Base-by-base conservation (phyloP, 1,140 invertebrate species). In the Drosophila parabipectinata region DNA sequence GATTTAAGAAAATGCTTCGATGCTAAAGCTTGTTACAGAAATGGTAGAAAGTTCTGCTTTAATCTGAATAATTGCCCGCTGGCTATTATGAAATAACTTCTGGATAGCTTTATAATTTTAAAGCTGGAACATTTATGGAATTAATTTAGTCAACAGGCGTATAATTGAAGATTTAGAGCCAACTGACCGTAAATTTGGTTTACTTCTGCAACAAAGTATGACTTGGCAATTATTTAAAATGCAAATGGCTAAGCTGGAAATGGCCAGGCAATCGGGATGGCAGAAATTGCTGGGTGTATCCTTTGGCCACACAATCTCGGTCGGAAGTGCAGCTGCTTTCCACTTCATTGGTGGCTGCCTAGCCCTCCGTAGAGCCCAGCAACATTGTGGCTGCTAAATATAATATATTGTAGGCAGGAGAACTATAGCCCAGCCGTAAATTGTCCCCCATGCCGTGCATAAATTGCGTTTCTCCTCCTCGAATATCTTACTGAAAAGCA, bases 311-410 rank as follows among this genome's bases (percentile, higher is more conserved):
- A 67, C 37, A 67, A 67, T 67, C 59, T 63, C 47, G 63, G 59
- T 67, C 63, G 63, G 62, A 67, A 67, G 32, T 67, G 63, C 63
- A 67, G 63, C 59, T 67, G 63, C 32, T 52, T 67, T 67, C 63
- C 47, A 34, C 59, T 67, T 67, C 63, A 67, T 67, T 47, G 47
- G 63, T 12, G 34, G 47, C 41, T 12, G 18, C 14, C 26, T 32
- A 28, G 30, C 44, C 18, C 37, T 30, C 28, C 28, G 28, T 14
- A 9, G 2, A 24, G 28, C 59, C 59, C 28, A 45, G 34, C 60
- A 51, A 64, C 52, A 67, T 64, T 67, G 63, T 64, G 45, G 15
- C 47, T 64, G 47, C 63, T 64, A 64, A 67, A 50, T 67, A 66
- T 66, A 67, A 67, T 64, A 67, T 67, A 63, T 50, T 26, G 63